Conservation (phyloP, 2,113 vertebrate species). For the Bungarus multicinctus region DNA sequence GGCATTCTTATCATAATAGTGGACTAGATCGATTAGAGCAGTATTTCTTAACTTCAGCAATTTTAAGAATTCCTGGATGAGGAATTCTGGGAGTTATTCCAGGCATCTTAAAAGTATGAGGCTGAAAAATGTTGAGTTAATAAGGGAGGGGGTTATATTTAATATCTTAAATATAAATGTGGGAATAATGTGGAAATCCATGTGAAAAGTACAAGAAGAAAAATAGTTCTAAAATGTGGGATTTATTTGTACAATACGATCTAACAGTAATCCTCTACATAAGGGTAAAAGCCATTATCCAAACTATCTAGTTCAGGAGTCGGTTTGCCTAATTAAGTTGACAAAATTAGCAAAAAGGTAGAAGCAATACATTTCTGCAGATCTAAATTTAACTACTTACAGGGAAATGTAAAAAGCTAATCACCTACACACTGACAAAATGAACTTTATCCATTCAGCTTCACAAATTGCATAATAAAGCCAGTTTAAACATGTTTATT, state of each 20-base stretch:
- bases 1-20: neutral
- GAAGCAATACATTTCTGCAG: neutral
- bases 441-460: neutral
- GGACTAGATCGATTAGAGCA: neutral
- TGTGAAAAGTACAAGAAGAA: neutral
- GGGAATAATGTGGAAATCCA: neutral
- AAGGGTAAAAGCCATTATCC: neutral
- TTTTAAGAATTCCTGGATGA: neutral
- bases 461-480: neutral
- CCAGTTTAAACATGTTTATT: neutral
- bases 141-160: neutral
- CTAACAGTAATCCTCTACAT: neutral
- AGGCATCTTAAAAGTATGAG: neutral
- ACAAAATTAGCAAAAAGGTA: neutral
- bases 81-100: neutral
- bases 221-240: neutral
- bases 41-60: neutral
- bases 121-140: neutral
- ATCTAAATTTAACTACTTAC: neutral
- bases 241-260: neutral
- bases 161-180: neutral
- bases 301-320: neutral
- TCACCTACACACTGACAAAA: neutral
- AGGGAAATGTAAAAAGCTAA: neutral
- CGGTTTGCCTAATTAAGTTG: neutral